A percentile compares a stretch with the other conserved stretches of the same genome.
Evolutionary conservation across 2,797 vertebrate species (phyloP).

Genomic region (Coreius guichenoti): DNA sequence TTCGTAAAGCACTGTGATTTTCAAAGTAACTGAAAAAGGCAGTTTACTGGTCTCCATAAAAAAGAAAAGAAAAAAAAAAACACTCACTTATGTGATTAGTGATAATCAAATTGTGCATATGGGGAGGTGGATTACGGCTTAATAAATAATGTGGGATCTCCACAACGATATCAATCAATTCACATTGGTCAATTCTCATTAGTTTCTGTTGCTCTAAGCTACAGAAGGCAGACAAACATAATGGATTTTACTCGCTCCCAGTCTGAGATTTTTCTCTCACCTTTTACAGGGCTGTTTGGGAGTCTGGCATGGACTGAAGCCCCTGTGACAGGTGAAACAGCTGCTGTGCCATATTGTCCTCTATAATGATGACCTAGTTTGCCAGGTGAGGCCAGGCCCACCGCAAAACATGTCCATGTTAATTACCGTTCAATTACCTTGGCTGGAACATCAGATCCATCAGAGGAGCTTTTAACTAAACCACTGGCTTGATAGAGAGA

Average conservation of each 20-base stretch:
- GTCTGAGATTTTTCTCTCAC: slow-evolving; percentile 18
- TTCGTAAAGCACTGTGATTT: slow-evolving; percentile 37
- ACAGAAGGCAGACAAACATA: slow-evolving; percentile 28
- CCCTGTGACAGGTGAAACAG: slow-evolving; percentile 54
- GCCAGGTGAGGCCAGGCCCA: slow-evolving; percentile 47
- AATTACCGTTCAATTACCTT: slow-evolving; percentile 60
- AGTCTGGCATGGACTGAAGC: slow-evolving; percentile 17
- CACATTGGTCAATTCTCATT: slow-evolving; percentile 62
- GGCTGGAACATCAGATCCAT: slow-evolving; percentile 38
- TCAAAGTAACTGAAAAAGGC: slow-evolving; percentile 29
- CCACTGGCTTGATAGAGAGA: neutral
- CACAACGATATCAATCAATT: slow-evolving; percentile 57
- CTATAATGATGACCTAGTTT: slow-evolving; percentile 47
- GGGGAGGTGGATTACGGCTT: slow-evolving; percentile 51
- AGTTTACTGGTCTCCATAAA: slow-evolving; percentile 48
- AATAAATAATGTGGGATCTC: slow-evolving; percentile 58
- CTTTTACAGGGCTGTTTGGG: neutral
- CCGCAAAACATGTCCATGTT: slow-evolving; percentile 45
- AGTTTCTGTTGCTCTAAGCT: slow-evolving; percentile 45
- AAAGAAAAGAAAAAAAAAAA: slow-evolving; percentile 10
- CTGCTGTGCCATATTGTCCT: slow-evolving; percentile 60
- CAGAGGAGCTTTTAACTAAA: slow-evolving; percentile 37
- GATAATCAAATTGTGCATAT: slow-evolving; percentile 57
- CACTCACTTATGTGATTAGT: slow-evolving; percentile 50
- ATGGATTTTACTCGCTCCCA: slow-evolving; percentile 18